These are phyloP conservation scores for Gonioctena quinquepunctata DNA, from an alignment of 1,140 invertebrate species.

Conservation along the genomic window DNA sequence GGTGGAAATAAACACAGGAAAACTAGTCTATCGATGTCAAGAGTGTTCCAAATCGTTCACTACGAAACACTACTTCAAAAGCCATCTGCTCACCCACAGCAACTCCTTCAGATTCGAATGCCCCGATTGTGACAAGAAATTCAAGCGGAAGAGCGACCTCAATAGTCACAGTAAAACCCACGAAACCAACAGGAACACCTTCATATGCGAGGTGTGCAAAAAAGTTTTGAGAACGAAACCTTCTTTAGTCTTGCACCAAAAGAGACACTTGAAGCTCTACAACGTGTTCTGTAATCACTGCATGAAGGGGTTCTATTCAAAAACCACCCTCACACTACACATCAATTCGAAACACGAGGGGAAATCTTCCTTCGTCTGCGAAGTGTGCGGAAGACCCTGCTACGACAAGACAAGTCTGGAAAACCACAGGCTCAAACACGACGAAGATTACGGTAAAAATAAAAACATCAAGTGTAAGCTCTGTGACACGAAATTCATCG, in stretches of 20 bases:
- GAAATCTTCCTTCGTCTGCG: conserved; percentile 43
- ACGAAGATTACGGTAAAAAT: conserved; percentile 58
- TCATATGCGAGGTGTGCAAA: conserved; percentile 45
- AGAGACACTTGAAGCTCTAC: conserved; percentile 62
- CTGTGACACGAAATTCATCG: conserved; percentile 63
- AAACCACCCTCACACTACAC: conserved; percentile 28
- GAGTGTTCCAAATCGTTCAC: conserved; percentile 27
- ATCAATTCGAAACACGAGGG: conserved; percentile 38
- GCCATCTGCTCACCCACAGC: conserved; percentile 24
- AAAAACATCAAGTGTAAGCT: conserved; percentile 62
- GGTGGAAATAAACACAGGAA: not conserved
- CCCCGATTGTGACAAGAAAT: conserved; percentile 40
- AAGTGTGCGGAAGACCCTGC: conserved; percentile 37
- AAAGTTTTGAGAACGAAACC: conserved; percentile 71
- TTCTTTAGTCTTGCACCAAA: conserved; percentile 67
- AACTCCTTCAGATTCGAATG: conserved; percentile 10
- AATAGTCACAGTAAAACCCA: conserved; percentile 27
- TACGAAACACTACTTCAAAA: conserved; percentile 27
- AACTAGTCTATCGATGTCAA: conserved; percentile 25
- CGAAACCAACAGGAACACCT: conserved; percentile 33
- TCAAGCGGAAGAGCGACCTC: conserved; percentile 35
- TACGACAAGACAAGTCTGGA: conserved; percentile 42
- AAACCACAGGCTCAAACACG: conserved; percentile 43
- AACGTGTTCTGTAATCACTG: conserved; percentile 37
- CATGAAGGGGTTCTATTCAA: conserved; percentile 38